A percentile compares a stretch with the other conserved stretches of the same genome.
phyloP scores from a whole-genome alignment of 2,888 invertebrate genomes.

The Celastrina argiolus region DNA sequence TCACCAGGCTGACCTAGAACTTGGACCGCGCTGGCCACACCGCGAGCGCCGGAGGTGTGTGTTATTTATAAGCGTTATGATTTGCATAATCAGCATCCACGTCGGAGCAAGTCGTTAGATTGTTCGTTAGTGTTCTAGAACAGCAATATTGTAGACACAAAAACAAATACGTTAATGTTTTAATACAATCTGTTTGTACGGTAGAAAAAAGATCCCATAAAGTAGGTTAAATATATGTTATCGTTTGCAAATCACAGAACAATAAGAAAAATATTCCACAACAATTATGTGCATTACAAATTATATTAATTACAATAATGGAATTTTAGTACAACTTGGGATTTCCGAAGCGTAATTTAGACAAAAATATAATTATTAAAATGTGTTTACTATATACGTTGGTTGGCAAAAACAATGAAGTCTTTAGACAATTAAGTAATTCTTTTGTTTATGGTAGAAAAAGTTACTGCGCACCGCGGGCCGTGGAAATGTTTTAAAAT shows the following conservation, averaged over 20 bases:
- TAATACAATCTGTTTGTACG: background rate
- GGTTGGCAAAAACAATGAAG: background rate
- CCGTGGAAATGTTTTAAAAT: background rate
- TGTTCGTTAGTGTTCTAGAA: too few relatives aligned
- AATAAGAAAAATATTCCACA: constrained; percentile 1
- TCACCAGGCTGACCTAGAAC: too few relatives aligned
- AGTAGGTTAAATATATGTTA: background rate
- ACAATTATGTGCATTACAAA: background rate
- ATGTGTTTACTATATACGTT: background rate
- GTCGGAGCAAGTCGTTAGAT: too few relatives aligned
- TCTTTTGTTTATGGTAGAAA: background rate
- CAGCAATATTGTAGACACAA: background rate
- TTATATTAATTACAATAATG: background rate
- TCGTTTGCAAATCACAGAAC: background rate
- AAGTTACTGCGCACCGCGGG: background rate
- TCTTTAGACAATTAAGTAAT: background rate
- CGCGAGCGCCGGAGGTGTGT: too few relatives aligned
- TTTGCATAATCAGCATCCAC: too few relatives aligned
- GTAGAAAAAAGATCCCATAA: background rate
- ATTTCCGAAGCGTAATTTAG: background rate
- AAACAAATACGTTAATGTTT: background rate
- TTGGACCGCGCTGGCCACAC: too few relatives aligned
- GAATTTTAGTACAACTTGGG: background rate
- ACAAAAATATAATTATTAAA: background rate
- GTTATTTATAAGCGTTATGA: too few relatives aligned